Evolutionary conservation across 2,888 invertebrate genomes (phyloP).

Genomic region (Phoronis australis): DNA sequence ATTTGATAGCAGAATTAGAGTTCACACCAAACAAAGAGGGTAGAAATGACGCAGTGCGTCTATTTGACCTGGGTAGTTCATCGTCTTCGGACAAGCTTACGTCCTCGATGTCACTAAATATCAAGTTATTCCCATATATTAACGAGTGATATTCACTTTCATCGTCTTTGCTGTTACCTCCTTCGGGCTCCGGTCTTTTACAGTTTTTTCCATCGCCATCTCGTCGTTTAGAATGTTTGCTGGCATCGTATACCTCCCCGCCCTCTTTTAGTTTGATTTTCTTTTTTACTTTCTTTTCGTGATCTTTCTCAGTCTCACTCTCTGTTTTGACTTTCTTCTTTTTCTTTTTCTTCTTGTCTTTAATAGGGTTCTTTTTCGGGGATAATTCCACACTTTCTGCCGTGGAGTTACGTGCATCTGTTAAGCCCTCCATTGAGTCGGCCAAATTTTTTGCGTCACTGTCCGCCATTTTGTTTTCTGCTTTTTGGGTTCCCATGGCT

Average conservation of each 20-base stretch:
- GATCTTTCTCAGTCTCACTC: not conserved
- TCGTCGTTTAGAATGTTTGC: not conserved
- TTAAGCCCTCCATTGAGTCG: too few species aligned
- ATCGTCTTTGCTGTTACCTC: constrained; percentile 22
- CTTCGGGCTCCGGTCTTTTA: constrained; percentile 42
- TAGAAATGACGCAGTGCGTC: not conserved
- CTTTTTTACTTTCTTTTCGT: constrained; percentile 14
- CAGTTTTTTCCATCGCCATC: not conserved
- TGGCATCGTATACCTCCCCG: not conserved
- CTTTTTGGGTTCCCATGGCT: too few species aligned
- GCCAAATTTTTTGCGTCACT: too few species aligned
- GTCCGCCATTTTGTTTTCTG: too few species aligned
- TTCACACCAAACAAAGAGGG: constrained; percentile 56
- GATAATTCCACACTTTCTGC: too few species aligned
- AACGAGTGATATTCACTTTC: constrained; percentile 37
- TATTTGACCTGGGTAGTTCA: not conserved
- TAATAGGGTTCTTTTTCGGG: constrained; percentile 16
- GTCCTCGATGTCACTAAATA: constrained; percentile 39
- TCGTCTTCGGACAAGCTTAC: constrained; percentile 21
- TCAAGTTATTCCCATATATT: constrained; percentile 37
- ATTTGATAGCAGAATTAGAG: constrained; percentile 96
- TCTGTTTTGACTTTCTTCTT: constrained; percentile 5
- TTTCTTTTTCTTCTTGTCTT: constrained; percentile 25
- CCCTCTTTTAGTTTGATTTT: constrained; percentile 11
- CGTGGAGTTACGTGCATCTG: too few species aligned